Base-by-base conservation (phyloP, 1,140 invertebrate genomes). In the Euschistus heros region DNA sequence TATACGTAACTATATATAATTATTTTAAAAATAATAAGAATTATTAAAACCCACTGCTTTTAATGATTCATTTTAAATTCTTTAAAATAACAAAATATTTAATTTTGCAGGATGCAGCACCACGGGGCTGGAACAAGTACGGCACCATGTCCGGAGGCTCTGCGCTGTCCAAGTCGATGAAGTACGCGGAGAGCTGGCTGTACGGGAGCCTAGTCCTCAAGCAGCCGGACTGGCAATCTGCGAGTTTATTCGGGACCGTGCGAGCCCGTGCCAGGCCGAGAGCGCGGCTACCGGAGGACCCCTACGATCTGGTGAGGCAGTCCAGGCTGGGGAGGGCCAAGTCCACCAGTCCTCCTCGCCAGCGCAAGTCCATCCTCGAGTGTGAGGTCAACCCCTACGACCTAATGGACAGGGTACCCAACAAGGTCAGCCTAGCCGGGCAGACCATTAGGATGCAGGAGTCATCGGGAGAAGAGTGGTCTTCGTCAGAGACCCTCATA, bases 311-410 rank as follows among this genome's bases (percentile, higher is more conserved):
- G 65, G 88, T 91, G 84, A 79, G 88, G 71, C 78, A 86, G 63
- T 87, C 82, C 68, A 80, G 87, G 68, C 72, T 91, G 66, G 47
- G 62, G 17, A 46, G 42, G 30, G 61, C 60, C 3, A 50, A 55
- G 14, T 54, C 24, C 63, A 64, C 26, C 64, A 67, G 67, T 42
- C 42, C 62, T 47, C 24, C 62, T 60, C 15, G 42, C 6, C 37
- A 50, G 5, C 57, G 71, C 27, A 81, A 82, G 57, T 91, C 88
- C 20, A 92, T 92, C 66, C 76, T 93, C 17, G 86, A 90, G 71
- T 91, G 88, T 74, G 83, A 91, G 72, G 86, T 92, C 15, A 92
- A 89, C 76, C 88, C 90, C 6, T 92, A 92, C 71, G 86, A 90
- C 60, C 76, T 93, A 66, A 82, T 92, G 62, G 82, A 65, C 18